Evolutionary conservation across 1,140 invertebrate species (phyloP), one percentile per base, ranked within the genome.

Genomic region (Thaumatotibia leucotreta): DNA sequence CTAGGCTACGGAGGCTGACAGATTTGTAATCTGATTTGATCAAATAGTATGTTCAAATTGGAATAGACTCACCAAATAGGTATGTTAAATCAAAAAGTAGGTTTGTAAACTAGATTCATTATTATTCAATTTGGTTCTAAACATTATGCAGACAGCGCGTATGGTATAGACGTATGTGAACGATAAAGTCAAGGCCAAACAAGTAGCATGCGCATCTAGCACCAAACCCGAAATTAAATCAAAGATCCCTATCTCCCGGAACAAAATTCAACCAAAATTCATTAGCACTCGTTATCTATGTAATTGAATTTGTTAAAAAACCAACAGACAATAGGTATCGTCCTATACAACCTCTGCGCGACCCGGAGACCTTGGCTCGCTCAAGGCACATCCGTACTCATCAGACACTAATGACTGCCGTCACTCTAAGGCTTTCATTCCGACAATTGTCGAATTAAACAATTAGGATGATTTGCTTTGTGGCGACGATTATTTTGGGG

Each of bases 301-400:
- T 78, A 76, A 80, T 80, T 80, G 77, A 74, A 79, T 80, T 80
- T 66, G 75, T 73, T 77, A 75, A 72, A 77, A 27, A 27, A 52
- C 31, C 17, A 61, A 58, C 75, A 77, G 72, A 78, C 73, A 78
- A 73, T 83, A 80, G 74, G 75, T 76, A 74, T 72, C 72, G 76
- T 77, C 74, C 74, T 78, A 74, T 76, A 73, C 75, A 82, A 83
- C 86, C 84, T 85, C 78, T 79, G 72, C 69, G 63, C 81, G 81
- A 85, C 83, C 75, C 73, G 82, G 32, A 72, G 77, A 84, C 86
- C 86, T 86, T 86, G 80, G 66, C 35, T 70, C 22, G 50, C 67
- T 80, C 82, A 88, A 86, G 83, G 85, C 72, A 69, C 73, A 85
- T 85, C 83, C 85, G 83, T 69, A 77, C 74, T 77, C 80, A 81